Evolutionary conservation across 2,797 vertebrate genomes (phyloP).

Genomic region (Cyprinella venusta): DNA sequence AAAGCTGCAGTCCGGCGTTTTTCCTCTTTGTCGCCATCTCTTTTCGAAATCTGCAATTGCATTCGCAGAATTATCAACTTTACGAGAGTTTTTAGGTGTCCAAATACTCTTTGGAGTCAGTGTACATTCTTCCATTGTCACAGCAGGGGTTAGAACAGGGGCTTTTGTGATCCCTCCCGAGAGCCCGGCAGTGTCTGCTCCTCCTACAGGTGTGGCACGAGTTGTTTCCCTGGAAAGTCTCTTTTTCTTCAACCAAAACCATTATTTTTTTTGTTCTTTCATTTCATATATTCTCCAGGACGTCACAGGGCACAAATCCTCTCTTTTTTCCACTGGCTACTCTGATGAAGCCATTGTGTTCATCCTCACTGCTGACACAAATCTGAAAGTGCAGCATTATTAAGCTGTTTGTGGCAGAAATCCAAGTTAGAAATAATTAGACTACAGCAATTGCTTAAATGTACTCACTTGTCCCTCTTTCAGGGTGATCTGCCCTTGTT

Average conservation of each 20-base stretch:
- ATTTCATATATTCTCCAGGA: conserved; percentile 91
- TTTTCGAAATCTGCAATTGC: too few species aligned
- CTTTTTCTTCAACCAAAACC: conserved; percentile 16
- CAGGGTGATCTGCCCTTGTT: conserved; percentile 94
- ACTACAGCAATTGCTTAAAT: background rate
- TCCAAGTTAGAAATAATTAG: background rate
- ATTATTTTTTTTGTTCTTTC: background rate
- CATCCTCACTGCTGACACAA: conserved; percentile 89
- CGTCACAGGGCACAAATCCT: conserved; percentile 89
- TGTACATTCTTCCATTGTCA: conserved; percentile 11
- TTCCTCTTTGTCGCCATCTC: too few species aligned
- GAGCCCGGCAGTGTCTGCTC: background rate
- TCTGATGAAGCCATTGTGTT: conserved; percentile 88
- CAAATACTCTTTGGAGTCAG: background rate
- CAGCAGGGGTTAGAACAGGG: conserved; percentile 1
- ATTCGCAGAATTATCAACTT: too few species aligned
- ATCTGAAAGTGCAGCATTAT: conserved; percentile 75
- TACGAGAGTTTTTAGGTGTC: background rate
- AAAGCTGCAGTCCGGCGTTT: too few species aligned
- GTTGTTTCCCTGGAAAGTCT: background rate
- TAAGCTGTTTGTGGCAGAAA: background rate
- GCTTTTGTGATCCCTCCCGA: conserved; percentile 4
- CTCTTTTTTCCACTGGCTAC: conserved; percentile 93
- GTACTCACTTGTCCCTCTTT: conserved; percentile 92
- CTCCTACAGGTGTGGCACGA: background rate